Base-by-base conservation (phyloP, 2,113 vertebrate species). In the Casuarius casuarius region DNA sequence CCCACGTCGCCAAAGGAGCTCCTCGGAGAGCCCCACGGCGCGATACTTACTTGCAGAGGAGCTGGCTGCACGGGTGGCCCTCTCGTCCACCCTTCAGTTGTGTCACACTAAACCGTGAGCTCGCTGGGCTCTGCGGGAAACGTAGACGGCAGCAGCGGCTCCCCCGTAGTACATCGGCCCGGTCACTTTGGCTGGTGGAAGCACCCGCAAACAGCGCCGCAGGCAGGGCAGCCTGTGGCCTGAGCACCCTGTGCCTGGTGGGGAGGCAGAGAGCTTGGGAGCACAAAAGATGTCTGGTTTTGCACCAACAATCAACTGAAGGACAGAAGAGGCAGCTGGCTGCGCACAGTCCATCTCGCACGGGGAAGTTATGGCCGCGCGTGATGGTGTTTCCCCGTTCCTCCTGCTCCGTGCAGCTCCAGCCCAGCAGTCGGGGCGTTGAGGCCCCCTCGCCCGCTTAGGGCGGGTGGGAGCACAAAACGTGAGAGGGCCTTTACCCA, bases 101-200 rank as follows among this genome's bases (percentile, higher is more conserved):
- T 81, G 87, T 67, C 87, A 74, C 56, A n/a, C 80, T 80, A 72
- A 80, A 65, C 63, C 56, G 59, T 73, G 68, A 72, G 25, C 61
- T 63, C 35, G 58, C 74, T 19, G 21, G 44, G 61, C 56, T 51
- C n/a, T 66, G 42, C 44, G 29, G 29, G 65, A 28, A 21, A 31
- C 5, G 65, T 46, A 44, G 20, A 17, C 31, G 42, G 40, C 65
- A 14, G 42, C 38, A 9, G 40, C n/a, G 10, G 65, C 8, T 33
- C 67, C 16, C 13, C 44, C 31, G 15, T 48, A 8, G 25, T 23
- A 20, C 10, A 7, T 48, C 18, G 28, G 54, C 46, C 46, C 7
- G 26, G 26, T 28, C 12, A 7, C 54, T 56, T 12, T 28, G 54
- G 28, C 26, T 29, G 54, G 26, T 16, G 26, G 26, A 48, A 56